A percentile compares a stretch with the other conserved stretches of the same genome.
These are phyloP conservation scores for Menura novaehollandiae DNA, from an alignment of 2,113 vertebrate genomes.

Conservation along the genomic window DNA sequence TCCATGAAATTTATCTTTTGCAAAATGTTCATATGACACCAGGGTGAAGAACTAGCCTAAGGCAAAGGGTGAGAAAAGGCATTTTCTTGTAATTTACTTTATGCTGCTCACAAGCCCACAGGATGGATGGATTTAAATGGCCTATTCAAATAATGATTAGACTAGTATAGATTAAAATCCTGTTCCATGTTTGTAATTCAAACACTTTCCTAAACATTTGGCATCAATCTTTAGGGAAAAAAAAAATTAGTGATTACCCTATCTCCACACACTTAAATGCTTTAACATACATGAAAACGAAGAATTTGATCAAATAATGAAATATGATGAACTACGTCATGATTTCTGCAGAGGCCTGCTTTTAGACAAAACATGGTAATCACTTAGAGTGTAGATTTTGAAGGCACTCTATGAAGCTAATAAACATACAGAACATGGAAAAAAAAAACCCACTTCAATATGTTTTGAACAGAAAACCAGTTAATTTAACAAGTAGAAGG, in stretches of 20 bases:
- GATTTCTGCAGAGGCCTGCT: not conserved
- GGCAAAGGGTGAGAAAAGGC: not conserved
- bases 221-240: not conserved
- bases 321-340: not conserved
- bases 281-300: not conserved
- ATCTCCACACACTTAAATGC: not conserved
- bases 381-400: not conserved
- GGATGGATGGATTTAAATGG: not conserved
- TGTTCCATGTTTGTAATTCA: not conserved
- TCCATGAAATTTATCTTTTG: not conserved
- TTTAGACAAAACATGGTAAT: not conserved
- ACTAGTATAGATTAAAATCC: not conserved
- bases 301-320: not conserved
- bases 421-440: not conserved
- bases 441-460: not conserved
- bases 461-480: not conserved
- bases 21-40: not conserved
- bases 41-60: not conserved
- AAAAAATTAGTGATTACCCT: not conserved
- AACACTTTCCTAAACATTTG: not conserved
- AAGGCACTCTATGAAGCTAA: not conserved
- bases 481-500: not conserved
- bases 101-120: not conserved
- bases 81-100: constrained; percentile 8
- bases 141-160: not conserved